phyloP scores from a whole-genome alignment of 2,888 invertebrate genomes.

The Clitarchus hookeri region DNA sequence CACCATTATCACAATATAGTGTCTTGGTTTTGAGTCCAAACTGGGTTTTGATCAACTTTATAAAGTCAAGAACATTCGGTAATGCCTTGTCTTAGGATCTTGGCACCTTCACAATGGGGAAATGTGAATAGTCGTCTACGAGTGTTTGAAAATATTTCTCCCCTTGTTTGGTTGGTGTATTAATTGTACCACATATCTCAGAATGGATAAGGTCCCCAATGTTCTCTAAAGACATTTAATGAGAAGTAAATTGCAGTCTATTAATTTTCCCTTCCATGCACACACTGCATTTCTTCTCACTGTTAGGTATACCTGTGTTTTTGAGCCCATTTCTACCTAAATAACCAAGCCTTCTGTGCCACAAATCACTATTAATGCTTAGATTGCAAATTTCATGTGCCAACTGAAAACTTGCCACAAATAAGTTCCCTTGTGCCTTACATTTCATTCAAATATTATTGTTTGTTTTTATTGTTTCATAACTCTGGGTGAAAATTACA shows the following conservation, averaged over 20 bases:
- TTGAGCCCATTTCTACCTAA: background rate
- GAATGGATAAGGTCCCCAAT: too few relatives aligned
- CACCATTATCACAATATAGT: too few relatives aligned
- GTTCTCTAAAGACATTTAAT: too few relatives aligned
- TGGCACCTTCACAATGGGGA: background rate
- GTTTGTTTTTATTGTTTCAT: background rate
- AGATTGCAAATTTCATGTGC: background rate
- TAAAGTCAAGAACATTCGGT: background rate
- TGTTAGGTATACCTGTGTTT: background rate
- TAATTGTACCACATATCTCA: too few relatives aligned
- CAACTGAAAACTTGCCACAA: background rate
- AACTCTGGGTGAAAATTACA: background rate
- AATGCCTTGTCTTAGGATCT: background rate
- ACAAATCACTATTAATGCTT: background rate
- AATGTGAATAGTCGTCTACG: background rate
- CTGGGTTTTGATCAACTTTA: background rate
- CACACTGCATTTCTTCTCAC: background rate
- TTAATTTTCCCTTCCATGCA: background rate
- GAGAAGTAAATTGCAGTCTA: background rate
- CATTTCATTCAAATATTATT: background rate
- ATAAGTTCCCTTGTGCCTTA: background rate
- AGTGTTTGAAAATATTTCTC: background rate
- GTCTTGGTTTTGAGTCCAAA: background rate
- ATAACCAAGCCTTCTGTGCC: background rate
- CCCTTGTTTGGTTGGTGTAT: background rate